Evolutionary conservation across 2,113 vertebrate genomes (phyloP).

Genomic region (Callipepla squamata): DNA sequence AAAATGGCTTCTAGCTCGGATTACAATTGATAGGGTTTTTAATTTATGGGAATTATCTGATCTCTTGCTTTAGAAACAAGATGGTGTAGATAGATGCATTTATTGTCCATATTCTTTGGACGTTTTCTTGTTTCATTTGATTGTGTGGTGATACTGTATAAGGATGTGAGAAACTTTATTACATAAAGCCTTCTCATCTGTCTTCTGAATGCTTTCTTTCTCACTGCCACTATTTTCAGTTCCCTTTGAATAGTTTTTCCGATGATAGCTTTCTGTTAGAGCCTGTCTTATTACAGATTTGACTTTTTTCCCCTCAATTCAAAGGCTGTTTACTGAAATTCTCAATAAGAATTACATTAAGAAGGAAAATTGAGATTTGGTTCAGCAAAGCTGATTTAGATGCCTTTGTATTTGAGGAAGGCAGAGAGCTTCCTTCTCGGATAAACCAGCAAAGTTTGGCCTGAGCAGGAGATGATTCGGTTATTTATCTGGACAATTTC

Average conservation of each 20-base stretch:
- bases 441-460: background rate
- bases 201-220: constrained; percentile 51
- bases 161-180: constrained; percentile 75
- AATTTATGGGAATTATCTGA: constrained; percentile 81
- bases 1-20: constrained; percentile 45
- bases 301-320: background rate
- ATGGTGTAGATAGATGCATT: constrained; percentile 72
- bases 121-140: constrained; percentile 79
- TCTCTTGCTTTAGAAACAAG: constrained; percentile 78
- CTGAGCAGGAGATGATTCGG: background rate
- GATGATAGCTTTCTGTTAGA: background rate
- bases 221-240: constrained; percentile 44
- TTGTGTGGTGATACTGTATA: constrained; percentile 74
- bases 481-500: background rate
- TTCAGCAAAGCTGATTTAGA: background rate
- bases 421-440: background rate
- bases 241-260: constrained; percentile 1
- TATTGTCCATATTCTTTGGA: constrained; percentile 74
- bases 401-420: background rate
- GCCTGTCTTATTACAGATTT: background rate
- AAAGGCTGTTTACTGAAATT: background rate
- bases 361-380: background rate
- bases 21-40: constrained; percentile 78
- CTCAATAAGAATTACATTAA: background rate
- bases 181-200: constrained; percentile 52